These are phyloP conservation scores for Tragulus kanchil DNA, from an alignment of 2,113 vertebrate species.

Conservation along the genomic window DNA sequence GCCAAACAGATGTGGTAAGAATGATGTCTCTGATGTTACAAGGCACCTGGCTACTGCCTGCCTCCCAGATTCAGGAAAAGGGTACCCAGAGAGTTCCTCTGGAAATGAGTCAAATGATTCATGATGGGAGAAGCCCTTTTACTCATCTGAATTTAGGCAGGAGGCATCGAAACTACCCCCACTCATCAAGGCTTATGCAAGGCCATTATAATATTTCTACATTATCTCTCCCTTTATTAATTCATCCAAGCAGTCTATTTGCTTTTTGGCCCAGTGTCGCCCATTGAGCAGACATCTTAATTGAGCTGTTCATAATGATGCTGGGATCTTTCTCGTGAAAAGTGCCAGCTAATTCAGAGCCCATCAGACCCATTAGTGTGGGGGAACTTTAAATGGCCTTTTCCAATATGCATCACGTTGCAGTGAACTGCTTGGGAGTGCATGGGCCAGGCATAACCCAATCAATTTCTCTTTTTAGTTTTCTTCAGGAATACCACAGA, in stretches of 20 bases:
- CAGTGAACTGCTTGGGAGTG: conserved; percentile 51
- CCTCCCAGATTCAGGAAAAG: conserved; percentile 44
- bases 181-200: conserved; percentile 66
- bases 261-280: conserved; percentile 61
- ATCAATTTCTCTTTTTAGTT: conserved; percentile 48
- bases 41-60: conserved; percentile 65
- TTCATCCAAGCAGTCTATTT: conserved; percentile 65
- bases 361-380: conserved; percentile 67
- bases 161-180: conserved; percentile 12
- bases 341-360: conserved; percentile 71
- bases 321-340: conserved; percentile 46
- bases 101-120: conserved; percentile 64
- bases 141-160: conserved; percentile 68
- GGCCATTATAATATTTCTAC: conserved; percentile 63
- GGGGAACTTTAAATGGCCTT: conserved; percentile 64
- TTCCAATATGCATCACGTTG: conserved; percentile 61
- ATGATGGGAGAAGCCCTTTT: conserved; percentile 45
- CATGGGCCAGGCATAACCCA: not conserved
- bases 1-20: conserved; percentile 75
- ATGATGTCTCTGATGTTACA: not conserved
- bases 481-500: conserved; percentile 46
- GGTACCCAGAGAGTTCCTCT: conserved; percentile 58
- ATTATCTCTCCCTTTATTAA: conserved; percentile 76
- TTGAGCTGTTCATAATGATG: conserved; percentile 64
- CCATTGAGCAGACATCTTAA: conserved; percentile 70